phyloP scores from a whole-genome alignment of 1,140 invertebrate species.

The Listronotus oregonensis region DNA sequence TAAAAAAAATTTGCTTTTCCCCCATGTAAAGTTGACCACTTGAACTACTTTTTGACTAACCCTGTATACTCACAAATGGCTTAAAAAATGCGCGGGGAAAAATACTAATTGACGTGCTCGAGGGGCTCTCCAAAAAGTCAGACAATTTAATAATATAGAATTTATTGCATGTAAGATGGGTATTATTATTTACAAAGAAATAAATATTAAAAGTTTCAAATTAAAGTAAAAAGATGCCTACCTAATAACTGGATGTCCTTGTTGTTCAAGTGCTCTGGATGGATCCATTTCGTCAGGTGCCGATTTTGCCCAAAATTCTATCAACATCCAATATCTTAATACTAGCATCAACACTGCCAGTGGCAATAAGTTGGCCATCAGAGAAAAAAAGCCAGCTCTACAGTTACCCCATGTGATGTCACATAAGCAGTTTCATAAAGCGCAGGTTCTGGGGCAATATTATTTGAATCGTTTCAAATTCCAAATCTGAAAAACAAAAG shows the following conservation, averaged over 20 bases:
- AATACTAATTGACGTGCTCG: too few relatives aligned
- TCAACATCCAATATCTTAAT: conserved; percentile 99
- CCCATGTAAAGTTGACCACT: too few relatives aligned
- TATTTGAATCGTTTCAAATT: conserved; percentile 94
- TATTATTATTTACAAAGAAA: too few relatives aligned
- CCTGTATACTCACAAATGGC: too few relatives aligned
- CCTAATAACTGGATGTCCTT: conserved; percentile 93
- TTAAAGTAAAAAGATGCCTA: conserved; percentile 3
- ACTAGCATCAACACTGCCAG: conserved; percentile 96
- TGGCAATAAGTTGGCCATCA: conserved; percentile 96
- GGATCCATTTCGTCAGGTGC: conserved; percentile 82
- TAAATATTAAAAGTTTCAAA: too few relatives aligned
- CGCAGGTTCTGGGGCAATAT: conserved; percentile 90
- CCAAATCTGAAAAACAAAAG: conserved; percentile 79
- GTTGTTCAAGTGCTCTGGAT: conserved; percentile 71
- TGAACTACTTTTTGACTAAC: too few relatives aligned
- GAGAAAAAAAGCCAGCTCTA: conserved; percentile 91
- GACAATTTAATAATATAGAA: too few relatives aligned
- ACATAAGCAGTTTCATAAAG: conserved; percentile 98
- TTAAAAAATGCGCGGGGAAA: too few relatives aligned
- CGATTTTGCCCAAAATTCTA: conserved; percentile 92
- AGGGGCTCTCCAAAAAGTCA: too few relatives aligned
- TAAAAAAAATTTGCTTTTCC: too few relatives aligned
- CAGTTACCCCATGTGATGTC: conserved; percentile 96
- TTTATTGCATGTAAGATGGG: too few relatives aligned